Base-by-base conservation (phyloP, 2,113 vertebrate genomes). In the Platichthys stellatus region DNA sequence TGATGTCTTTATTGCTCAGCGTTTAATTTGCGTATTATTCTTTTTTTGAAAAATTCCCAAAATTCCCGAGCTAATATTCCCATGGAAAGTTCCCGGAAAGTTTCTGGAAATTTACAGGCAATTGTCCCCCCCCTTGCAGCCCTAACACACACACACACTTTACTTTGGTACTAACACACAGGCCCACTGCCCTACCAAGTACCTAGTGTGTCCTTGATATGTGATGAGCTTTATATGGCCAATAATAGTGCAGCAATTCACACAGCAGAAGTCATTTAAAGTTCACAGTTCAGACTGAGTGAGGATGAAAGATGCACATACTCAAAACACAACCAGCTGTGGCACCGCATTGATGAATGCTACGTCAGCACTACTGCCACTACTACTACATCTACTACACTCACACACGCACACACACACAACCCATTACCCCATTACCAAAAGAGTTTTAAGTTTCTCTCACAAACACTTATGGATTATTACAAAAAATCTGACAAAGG, bases 251-350 rank as follows among this genome's bases (percentile, higher is more conserved):
- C 28, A 78, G 78, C 70, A 76, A 72, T 13, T 13, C 40, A 43
- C 40, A 75, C 49, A 76, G 57, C 26, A 87, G 63, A 87, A 87
- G 87, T 86, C 85, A 83, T 69, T 80, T 81, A 31, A 78, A 90
- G 90, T 51, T 94, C 93, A 93, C 78, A 84, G 89, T 92, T 92
- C 85, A 83, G 86, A 81, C 72, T 85, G 81, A 89, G 75, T 63
- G 71, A 84, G 58, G 67, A 73, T 78, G 59, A 83, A 90, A 76
- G 80, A 75, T 58, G 65, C 81, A 81, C 86, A 86, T 31, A 73
- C 80, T 75, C 81, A 87, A 93, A 96, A 94, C 91, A 91, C 92
- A 94, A 95, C 92, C 93, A 95, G 92, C 94, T 94, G 87, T 90
- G 90, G 89, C 74, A 74, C 83, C 92, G 86, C 89, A 63, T 53